Conservation (phyloP, 2,888 invertebrate genomes). For the Lepidonotus clava region DNA sequence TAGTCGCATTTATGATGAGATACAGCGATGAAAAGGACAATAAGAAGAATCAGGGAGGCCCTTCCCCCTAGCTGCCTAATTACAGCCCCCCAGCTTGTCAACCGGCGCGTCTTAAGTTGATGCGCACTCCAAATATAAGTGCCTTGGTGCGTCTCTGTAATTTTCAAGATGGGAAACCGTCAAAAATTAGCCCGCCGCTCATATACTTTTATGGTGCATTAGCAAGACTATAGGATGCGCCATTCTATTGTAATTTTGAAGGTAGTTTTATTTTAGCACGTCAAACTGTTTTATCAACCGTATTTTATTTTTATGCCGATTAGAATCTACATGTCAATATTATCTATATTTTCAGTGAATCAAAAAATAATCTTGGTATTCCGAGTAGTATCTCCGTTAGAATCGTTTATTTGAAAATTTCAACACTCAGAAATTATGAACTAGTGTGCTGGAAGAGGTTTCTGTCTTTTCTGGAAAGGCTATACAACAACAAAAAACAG, state of each 20-base stretch:
- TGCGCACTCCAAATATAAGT: not conserved
- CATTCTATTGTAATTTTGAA: too few species aligned
- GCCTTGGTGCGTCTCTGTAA: constrained; percentile 6
- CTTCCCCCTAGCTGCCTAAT: not conserved
- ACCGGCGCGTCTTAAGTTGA: not conserved
- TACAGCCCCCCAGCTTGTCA: not conserved
- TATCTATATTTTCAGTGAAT: too few species aligned
- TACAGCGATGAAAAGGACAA: constrained; percentile 37
- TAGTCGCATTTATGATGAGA: constrained; percentile 39
- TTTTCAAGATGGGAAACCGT: constrained; percentile 38
- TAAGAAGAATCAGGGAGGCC: not conserved
- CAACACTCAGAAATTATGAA: not conserved
- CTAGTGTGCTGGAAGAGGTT: not conserved
- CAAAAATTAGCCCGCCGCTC: constrained; percentile 9
- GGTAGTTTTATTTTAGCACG: too few species aligned
- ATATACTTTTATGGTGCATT: not conserved
- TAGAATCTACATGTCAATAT: too few species aligned
- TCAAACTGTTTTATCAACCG: too few species aligned
- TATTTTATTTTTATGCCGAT: too few species aligned
- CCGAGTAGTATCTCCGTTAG: too few species aligned
- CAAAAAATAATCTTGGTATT: too few species aligned
- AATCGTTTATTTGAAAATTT: too few species aligned
- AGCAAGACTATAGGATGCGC: not conserved
- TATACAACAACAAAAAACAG: not conserved
- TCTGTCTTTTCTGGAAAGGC: not conserved